Percentiles rank a stretch among this genome's conserved stretches.
Conservation (phyloP, 2,113 vertebrate genomes). For the Eidolon helvum region DNA sequence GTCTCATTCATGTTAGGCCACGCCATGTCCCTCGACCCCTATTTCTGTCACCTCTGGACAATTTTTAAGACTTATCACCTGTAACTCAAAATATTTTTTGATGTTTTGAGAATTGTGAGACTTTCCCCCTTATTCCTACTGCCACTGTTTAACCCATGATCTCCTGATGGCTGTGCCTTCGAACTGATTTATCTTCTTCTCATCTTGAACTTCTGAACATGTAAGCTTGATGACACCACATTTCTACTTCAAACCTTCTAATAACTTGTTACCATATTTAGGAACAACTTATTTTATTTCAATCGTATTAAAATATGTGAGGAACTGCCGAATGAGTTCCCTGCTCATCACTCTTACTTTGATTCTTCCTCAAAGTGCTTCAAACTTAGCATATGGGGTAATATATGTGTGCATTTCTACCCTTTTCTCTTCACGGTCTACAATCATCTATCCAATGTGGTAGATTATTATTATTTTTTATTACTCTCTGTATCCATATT, state of each 20-base stretch:
- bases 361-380: not conserved
- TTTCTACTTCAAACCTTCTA: not conserved
- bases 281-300: not conserved
- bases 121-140: too few relatives aligned
- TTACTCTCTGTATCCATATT: not conserved
- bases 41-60: not conserved
- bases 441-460: not conserved
- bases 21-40: not conserved
- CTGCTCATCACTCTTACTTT: not conserved
- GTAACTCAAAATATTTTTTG: not conserved
- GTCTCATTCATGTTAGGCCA: not conserved
- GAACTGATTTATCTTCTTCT: not conserved
- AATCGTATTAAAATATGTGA: not conserved
- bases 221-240: not conserved
- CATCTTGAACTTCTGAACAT: not conserved
- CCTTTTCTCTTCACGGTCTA: not conserved
- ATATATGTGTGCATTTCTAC: not conserved
- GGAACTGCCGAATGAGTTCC: not conserved
- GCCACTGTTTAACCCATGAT: too few relatives aligned
- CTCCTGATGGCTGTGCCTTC: not conserved
- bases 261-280: not conserved
- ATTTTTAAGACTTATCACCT: not conserved
- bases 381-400: accelerated
- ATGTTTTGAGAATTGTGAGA: not conserved
- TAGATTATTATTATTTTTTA: not conserved